A percentile compares a stretch with the other conserved stretches of the same genome.
These are phyloP conservation scores for Phortica variegata DNA, from an alignment of 1,140 invertebrate species.

Conservation along the genomic window DNA sequence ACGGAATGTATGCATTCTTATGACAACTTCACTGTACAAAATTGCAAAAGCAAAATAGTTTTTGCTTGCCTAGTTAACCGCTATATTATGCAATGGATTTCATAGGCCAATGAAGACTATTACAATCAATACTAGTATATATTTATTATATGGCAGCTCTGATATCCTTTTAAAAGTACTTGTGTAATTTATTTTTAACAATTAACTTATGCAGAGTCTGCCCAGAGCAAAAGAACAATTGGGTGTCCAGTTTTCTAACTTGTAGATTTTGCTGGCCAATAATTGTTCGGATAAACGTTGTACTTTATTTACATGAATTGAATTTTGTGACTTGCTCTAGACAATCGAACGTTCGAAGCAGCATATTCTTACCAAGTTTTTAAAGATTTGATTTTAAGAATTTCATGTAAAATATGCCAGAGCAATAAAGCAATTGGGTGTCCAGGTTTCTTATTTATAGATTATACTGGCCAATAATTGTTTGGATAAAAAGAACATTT, in stretches of 20 bases:
- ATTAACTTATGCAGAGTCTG: conserved; percentile 26
- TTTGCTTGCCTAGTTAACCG: conserved; percentile 51
- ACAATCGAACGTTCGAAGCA: background rate
- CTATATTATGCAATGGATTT: conserved; percentile 17
- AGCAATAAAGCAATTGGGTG: conserved; percentile 45
- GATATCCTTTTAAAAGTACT: no score
- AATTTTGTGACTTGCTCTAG: background rate
- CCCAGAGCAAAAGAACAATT: conserved; percentile 40
- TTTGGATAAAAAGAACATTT: conserved; percentile 13
- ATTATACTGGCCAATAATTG: conserved; percentile 44
- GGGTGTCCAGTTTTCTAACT: conserved; percentile 41
- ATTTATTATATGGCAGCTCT: no score
- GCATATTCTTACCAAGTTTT: conserved; percentile 17
- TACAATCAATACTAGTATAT: no score
- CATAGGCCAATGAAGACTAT: conserved; percentile 51
- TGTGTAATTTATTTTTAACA: conserved; percentile 22
- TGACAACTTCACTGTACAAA: conserved; percentile 39
- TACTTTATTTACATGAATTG: background rate
- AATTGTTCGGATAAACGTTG: conserved; percentile 28
- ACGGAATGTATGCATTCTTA: conserved; percentile 14
- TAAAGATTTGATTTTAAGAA: conserved; percentile 19
- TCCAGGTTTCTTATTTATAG: conserved; percentile 35
- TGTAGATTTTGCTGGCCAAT: conserved; percentile 43
- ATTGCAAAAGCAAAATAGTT: conserved; percentile 43
- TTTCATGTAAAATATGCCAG: conserved; percentile 29